Percentiles rank a stretch among this genome's conserved stretches.
Conservation (phyloP, 2,113 vertebrate genomes). For the Suncus etruscus region DNA sequence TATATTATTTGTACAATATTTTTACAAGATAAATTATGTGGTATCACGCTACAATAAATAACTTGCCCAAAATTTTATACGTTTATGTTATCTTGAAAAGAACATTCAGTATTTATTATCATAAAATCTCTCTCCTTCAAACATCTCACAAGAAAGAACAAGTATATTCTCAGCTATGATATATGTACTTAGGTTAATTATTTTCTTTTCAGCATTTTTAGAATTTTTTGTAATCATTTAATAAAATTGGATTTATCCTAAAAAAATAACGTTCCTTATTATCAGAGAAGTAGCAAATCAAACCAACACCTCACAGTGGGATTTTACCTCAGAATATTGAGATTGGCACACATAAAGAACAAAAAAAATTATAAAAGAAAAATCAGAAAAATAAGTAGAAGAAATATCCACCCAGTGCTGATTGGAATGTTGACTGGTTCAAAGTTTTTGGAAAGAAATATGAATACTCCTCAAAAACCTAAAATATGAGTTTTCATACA, state of each 20-base stretch:
- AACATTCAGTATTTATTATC: slow-evolving; percentile 21
- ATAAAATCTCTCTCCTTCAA: neutral
- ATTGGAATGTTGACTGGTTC: too few species aligned
- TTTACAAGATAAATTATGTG: slow-evolving; percentile 14
- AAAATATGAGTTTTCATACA: too few species aligned
- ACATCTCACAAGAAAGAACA: slow-evolving; percentile 1
- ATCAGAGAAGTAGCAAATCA: too few species aligned
- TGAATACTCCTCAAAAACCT: too few species aligned
- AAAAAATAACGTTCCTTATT: neutral
- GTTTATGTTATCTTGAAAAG: slow-evolving; percentile 38
- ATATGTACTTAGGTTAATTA: neutral
- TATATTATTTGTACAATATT: neutral
- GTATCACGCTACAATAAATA: neutral
- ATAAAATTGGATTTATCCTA: neutral
- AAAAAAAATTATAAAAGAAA: too few species aligned
- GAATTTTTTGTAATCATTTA: neutral
- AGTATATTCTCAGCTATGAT: neutral
- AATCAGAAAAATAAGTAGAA: too few species aligned
- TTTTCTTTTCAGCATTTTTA: neutral
- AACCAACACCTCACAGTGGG: too few species aligned
- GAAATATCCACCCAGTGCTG: too few species aligned
- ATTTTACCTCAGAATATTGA: too few species aligned
- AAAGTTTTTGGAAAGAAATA: too few species aligned
- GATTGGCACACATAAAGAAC: too few species aligned
- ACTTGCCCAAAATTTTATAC: neutral